Evolutionary conservation across 2,797 vertebrate genomes (phyloP).

Genomic region (Notolabrus celidotus): DNA sequence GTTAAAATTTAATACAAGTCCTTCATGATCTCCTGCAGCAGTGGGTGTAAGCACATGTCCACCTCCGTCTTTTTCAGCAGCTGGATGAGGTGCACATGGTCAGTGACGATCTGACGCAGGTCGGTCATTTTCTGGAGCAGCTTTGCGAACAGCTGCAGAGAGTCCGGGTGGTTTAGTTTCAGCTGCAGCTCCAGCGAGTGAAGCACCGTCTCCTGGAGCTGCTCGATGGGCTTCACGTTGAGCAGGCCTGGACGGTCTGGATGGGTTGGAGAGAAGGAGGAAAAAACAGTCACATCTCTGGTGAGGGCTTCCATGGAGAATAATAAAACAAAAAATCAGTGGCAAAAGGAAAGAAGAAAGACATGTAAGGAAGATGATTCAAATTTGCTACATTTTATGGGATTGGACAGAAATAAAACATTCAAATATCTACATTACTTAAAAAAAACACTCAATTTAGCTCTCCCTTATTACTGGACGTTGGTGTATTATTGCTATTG

Average conservation of each 20-base stretch:
- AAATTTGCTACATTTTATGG: neutral
- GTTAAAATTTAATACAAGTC: conserved; percentile 89
- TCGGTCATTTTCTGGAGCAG: conserved; percentile 99
- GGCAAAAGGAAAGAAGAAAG: neutral
- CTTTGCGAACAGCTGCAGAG: conserved; percentile 96
- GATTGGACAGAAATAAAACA: neutral
- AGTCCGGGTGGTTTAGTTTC: conserved; percentile 95
- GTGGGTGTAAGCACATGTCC: conserved; percentile 95
- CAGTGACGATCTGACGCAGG: conserved; percentile 96
- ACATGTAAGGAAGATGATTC: neutral
- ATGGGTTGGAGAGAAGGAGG: conserved; percentile 22
- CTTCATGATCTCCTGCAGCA: conserved; percentile 98
- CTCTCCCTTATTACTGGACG: neutral
- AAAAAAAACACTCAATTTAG: conserved; percentile 2
- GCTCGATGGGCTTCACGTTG: conserved; percentile 97
- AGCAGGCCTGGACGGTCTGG: conserved; percentile 96
- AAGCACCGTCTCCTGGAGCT: conserved; percentile 95
- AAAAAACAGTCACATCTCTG: conserved; percentile 7
- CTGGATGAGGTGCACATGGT: conserved; percentile 96
- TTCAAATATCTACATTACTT: neutral
- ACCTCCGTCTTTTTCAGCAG: conserved; percentile 95
- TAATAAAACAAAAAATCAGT: neutral
- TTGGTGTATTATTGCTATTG: conserved; percentile 40
- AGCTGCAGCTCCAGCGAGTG: conserved; percentile 97
- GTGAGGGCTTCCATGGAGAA: neutral